These are phyloP conservation scores for Syngnathus floridae DNA, from an alignment of 2,113 vertebrate species.

Conservation along the genomic window DNA sequence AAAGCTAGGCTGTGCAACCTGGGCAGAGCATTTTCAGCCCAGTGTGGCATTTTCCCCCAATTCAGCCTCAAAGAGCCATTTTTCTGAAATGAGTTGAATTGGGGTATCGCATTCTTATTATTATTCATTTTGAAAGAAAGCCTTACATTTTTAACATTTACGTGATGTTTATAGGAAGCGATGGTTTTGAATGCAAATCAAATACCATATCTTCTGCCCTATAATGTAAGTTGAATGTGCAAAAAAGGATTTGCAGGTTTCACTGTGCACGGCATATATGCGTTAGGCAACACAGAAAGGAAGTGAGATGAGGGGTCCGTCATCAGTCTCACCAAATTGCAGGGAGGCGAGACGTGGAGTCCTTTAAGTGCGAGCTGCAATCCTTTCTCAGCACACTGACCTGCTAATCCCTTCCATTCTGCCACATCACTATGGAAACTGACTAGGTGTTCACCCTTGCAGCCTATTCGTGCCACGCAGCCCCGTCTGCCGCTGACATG, in stretches of 20 bases:
- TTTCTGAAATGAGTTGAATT: no score
- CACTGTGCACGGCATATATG: neutral
- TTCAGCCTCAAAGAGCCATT: no score
- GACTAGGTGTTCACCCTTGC: conserved; percentile 63
- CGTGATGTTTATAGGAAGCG: neutral
- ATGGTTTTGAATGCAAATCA: neutral
- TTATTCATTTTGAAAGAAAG: neutral
- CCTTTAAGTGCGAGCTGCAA: conserved; percentile 56
- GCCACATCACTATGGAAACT: conserved; percentile 76
- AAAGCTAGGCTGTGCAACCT: neutral
- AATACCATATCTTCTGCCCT: neutral
- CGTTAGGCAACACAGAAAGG: neutral
- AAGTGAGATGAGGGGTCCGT: conserved; percentile 29
- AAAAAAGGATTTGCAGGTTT: neutral
- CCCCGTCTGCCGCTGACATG: conserved; percentile 44
- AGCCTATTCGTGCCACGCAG: conserved; percentile 57
- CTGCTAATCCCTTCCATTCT: conserved; percentile 68
- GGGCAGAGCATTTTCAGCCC: no score
- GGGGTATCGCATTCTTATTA: no score
- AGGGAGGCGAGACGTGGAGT: conserved; percentile 40
- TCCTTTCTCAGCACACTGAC: conserved; percentile 61
- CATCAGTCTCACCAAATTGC: conserved; percentile 37
- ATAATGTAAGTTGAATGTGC: no score
- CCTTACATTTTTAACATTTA: no score
- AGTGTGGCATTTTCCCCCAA: no score